Evolutionary conservation across 2,113 vertebrate species (phyloP).

Genomic region (Ascaphus truei): DNA sequence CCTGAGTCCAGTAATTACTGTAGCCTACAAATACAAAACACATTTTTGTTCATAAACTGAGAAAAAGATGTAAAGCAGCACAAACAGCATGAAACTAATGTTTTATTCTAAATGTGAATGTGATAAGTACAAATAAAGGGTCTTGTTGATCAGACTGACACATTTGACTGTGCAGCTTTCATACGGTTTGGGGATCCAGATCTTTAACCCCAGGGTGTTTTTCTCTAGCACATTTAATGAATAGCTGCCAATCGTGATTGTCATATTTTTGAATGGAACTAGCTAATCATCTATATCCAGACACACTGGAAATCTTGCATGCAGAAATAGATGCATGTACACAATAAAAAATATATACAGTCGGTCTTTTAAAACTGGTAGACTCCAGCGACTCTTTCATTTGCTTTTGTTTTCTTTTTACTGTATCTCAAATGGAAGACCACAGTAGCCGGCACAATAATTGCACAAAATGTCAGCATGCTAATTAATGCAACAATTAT

Average conservation of each 20-base stretch:
- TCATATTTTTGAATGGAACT: constrained; percentile 22
- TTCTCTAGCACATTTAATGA: constrained; percentile 26
- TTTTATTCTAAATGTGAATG: constrained; percentile 28
- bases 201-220: background rate
- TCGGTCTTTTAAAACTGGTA: background rate
- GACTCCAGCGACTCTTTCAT: background rate
- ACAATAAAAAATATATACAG: constrained; percentile 16
- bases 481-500: too few species aligned
- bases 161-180: constrained; percentile 25
- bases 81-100: constrained; percentile 15
- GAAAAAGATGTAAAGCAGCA: background rate
- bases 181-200: constrained; percentile 1
- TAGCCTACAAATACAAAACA: constrained; percentile 10
- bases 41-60: background rate
- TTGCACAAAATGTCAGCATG: background rate
- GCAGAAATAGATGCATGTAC: background rate
- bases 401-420: background rate
- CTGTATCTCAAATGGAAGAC: background rate
- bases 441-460: background rate
- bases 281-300: constrained; percentile 28
- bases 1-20: background rate
- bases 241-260: constrained; percentile 26
- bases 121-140: constrained; percentile 12
- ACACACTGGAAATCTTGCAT: constrained; percentile 11
- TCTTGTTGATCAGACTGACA: constrained; percentile 27